Conservation (phyloP, 2,113 vertebrate species). For the Melanocharis versteri region DNA sequence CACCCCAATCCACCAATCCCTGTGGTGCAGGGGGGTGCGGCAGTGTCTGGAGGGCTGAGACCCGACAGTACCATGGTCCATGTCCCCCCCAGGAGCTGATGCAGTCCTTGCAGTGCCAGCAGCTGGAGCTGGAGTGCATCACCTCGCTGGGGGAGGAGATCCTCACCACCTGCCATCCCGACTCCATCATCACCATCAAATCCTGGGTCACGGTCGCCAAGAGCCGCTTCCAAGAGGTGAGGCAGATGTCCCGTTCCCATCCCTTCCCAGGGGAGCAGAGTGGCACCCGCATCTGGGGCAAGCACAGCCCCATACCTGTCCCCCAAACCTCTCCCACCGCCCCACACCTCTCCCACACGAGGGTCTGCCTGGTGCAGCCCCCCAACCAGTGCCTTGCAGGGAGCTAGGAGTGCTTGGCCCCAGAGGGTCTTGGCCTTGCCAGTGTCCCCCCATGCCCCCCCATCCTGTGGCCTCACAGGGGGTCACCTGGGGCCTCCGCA, state of each 20-base stretch:
- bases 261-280: fast-evolving
- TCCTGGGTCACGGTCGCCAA: conserved; percentile 85
- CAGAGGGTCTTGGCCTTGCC: too few relatives aligned
- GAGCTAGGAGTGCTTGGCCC: neutral
- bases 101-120: conserved; percentile 72
- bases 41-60: fast-evolving
- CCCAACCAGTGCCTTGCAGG: fast-evolving
- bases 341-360: fast-evolving
- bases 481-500: fast-evolving
- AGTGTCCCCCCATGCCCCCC: too few relatives aligned
- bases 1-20: neutral
- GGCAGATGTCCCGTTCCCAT: fast-evolving
- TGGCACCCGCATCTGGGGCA: fast-evolving
- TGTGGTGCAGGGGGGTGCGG: fast-evolving
- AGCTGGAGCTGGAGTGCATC: conserved; percentile 78
- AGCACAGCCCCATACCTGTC: fast-evolving
- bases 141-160: conserved; percentile 81
- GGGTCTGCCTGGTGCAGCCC: neutral
- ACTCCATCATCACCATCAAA: conserved; percentile 81
- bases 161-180: conserved; percentile 80
- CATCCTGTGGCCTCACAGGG: fast-evolving
- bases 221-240: conserved; percentile 86
- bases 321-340: fast-evolving
- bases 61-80: fast-evolving
- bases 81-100: conserved; percentile 71